These are phyloP conservation scores for Hemiprocne comata DNA, from an alignment of 2,113 vertebrate genomes.

Conservation along the genomic window DNA sequence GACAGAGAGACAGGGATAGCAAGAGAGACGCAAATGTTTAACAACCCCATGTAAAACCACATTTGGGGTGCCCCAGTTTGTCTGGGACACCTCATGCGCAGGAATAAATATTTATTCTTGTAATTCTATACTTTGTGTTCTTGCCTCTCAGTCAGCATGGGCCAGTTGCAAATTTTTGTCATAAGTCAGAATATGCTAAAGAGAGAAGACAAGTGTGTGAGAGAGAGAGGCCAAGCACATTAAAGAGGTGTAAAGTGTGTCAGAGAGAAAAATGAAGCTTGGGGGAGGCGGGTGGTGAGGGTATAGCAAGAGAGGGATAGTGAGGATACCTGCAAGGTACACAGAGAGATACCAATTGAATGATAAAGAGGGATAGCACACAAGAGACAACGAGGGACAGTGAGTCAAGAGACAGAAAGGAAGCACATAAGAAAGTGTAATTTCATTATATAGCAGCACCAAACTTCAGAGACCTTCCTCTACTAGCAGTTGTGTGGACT, in stretches of 20 bases:
- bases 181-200: background rate
- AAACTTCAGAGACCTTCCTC: background rate
- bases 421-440: background rate
- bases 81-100: background rate
- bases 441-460: background rate
- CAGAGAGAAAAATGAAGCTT: background rate
- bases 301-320: background rate
- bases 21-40: background rate
- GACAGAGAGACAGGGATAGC: background rate
- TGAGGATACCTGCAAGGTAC: background rate
- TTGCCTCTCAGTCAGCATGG: background rate
- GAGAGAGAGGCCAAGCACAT: background rate
- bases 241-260: background rate
- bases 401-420: background rate
- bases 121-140: background rate
- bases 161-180: background rate
- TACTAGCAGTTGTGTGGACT: background rate
- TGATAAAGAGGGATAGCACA: background rate
- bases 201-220: background rate
- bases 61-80: background rate
- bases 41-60: background rate
- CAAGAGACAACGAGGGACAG: background rate
- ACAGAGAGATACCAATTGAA: background rate
- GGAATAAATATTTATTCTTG: background rate
- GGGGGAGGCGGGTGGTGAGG: background rate